Conservation (phyloP, 2,797 vertebrate species). For the Takifugu rubripes region DNA sequence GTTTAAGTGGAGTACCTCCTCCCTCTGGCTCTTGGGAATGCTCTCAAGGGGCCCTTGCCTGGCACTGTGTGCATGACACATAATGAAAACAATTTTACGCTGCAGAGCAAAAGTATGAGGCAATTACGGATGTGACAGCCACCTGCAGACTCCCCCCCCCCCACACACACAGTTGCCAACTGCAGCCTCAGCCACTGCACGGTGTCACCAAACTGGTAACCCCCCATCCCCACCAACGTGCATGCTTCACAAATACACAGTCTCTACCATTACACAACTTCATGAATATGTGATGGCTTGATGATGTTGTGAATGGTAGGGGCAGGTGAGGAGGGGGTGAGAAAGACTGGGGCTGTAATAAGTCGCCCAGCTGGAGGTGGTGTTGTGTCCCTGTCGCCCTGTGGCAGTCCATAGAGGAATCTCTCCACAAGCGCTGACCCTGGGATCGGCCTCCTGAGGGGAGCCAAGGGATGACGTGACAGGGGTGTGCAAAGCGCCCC, state of each 20-base stretch:
- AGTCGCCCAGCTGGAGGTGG: slow-evolving; percentile 98
- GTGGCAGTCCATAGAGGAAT: slow-evolving; percentile 90
- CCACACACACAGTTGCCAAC: slow-evolving; percentile 47
- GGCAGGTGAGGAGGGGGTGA: slow-evolving; percentile 92
- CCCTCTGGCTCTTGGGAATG: slow-evolving; percentile 93
- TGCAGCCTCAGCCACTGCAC: slow-evolving; percentile 53
- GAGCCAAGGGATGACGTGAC: slow-evolving; percentile 89
- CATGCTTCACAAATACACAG: slow-evolving; percentile 52
- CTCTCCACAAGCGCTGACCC: slow-evolving; percentile 92
- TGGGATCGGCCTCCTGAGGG: slow-evolving; percentile 82
- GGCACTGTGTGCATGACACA: slow-evolving; percentile 96
- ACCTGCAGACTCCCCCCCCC: slow-evolving; percentile 93
- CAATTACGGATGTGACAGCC: slow-evolving; percentile 99
- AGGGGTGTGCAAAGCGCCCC: slow-evolving; percentile 88
- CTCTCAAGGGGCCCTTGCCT: slow-evolving; percentile 91
- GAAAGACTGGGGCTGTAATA: slow-evolving; percentile 90
- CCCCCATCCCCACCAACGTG: slow-evolving; percentile 14
- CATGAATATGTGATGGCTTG: slow-evolving; percentile 99
- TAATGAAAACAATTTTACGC: slow-evolving; percentile 99
- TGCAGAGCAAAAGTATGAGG: slow-evolving; percentile 94
- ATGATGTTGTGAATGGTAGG: slow-evolving; percentile 96
- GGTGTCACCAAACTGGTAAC: slow-evolving; percentile 42
- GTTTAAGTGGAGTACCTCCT: slow-evolving; percentile 98
- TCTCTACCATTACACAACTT: slow-evolving; percentile 78
- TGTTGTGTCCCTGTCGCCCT: slow-evolving; percentile 91